Percentiles rank a stretch among this genome's conserved stretches.
Evolutionary conservation across 2,888 invertebrate species (phyloP).

Genomic region (Drosophila trichaetosa): DNA sequence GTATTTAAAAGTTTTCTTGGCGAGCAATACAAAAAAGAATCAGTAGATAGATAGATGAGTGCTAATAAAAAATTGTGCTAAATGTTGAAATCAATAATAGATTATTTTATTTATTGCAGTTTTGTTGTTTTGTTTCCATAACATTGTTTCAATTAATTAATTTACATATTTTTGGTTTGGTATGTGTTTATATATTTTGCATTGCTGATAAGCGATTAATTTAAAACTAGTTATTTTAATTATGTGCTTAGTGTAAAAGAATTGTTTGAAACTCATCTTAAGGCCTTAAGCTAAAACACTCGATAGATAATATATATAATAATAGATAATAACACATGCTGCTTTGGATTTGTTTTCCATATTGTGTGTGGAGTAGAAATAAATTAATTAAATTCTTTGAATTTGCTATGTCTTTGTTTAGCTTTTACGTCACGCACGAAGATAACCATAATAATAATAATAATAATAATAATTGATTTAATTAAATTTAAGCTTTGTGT

Average conservation of each 20-base stretch:
- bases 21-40: conserved; percentile 62
- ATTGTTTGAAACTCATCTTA: conserved; percentile 72
- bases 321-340: conserved; percentile 75
- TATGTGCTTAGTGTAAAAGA: conserved; percentile 71
- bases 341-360: conserved; percentile 56
- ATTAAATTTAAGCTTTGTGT: conserved; percentile 53
- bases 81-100: conserved; percentile 49
- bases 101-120: conserved; percentile 59
- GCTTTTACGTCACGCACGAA: conserved; percentile 70
- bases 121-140: conserved; percentile 35
- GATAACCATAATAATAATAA: conserved; percentile 32
- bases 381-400: conserved; percentile 78
- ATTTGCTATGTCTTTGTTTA: conserved; percentile 80
- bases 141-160: conserved; percentile 48
- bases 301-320: conserved; percentile 47
- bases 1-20: conserved; percentile 34
- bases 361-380: conserved; percentile 43
- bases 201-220: conserved; percentile 43
- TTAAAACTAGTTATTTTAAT: conserved; percentile 51
- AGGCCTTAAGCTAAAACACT: conserved; percentile 61
- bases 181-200: conserved; percentile 10
- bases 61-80: conserved; percentile 62
- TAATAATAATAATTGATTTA: conserved; percentile 29
- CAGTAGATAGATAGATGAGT: conserved; percentile 33
- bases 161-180: conserved; percentile 29